A percentile compares a stretch with the other conserved stretches of the same genome.
phyloP scores from a whole-genome alignment of 2,888 invertebrate genomes.

The Dolomedes plantarius region DNA sequence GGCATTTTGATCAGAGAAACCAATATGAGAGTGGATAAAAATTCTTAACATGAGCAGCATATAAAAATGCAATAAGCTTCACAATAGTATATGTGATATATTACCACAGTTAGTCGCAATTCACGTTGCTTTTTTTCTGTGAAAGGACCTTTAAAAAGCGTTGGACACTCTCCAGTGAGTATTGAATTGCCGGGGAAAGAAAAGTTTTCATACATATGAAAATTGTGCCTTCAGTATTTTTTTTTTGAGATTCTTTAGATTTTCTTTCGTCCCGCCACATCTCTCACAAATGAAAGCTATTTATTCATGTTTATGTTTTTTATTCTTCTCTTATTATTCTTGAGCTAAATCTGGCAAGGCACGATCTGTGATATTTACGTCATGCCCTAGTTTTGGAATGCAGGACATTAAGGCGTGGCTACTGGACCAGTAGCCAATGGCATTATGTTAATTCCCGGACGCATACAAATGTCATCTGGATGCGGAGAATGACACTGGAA shows the following conservation, averaged over 20 bases:
- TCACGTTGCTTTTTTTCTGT: neutral
- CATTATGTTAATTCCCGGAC: neutral
- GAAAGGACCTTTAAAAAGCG: neutral
- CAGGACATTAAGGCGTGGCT: neutral
- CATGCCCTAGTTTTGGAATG: conserved; percentile 48
- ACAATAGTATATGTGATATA: neutral
- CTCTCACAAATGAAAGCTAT: neutral
- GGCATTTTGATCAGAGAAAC: too few relatives aligned
- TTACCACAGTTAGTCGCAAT: neutral
- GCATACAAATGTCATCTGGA: too few relatives aligned
- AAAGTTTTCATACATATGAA: neutral
- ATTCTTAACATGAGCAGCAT: too few relatives aligned
- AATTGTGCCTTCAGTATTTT: neutral
- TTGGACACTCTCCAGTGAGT: neutral
- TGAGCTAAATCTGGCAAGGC: conserved; percentile 17
- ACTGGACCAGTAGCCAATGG: neutral
- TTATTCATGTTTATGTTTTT: neutral
- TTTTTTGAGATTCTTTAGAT: neutral
- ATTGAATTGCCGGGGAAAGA: neutral
- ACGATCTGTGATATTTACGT: conserved; percentile 32
- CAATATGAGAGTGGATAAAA: too few relatives aligned
- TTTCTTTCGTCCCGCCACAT: neutral
- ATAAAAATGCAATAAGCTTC: too few relatives aligned
- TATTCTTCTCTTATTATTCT: neutral
- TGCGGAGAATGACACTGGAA: too few relatives aligned